phyloP scores from a whole-genome alignment of 1,140 invertebrate species.

The Philaenus spumarius region DNA sequence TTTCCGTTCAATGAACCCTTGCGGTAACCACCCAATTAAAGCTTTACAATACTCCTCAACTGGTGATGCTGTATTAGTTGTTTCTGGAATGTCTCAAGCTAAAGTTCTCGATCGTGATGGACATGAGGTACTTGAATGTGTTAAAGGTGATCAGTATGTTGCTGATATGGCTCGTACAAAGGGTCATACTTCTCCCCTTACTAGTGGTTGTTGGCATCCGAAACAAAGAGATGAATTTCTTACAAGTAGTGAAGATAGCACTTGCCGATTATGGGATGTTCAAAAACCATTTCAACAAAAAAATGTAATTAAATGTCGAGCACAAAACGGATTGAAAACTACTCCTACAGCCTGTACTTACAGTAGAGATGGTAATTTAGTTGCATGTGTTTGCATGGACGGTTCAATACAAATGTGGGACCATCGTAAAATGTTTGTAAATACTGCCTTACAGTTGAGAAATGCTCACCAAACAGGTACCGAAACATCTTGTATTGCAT shows the following conservation, averaged over 20 bases:
- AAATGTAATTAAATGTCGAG: constrained; percentile 82
- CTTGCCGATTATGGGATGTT: constrained; percentile 85
- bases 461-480: constrained; percentile 73
- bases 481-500: constrained; percentile 79
- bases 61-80: constrained; percentile 89
- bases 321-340: constrained; percentile 81
- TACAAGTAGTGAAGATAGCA: constrained; percentile 89
- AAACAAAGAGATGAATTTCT: constrained; percentile 87
- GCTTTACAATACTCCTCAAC: constrained; percentile 86
- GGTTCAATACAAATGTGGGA: constrained; percentile 99
- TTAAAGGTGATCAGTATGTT: constrained; percentile 96
- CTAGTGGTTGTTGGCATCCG: constrained; percentile 91
- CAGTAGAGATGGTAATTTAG: constrained; percentile 79
- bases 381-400: constrained; percentile 88
- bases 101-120: constrained; percentile 96
- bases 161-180: constrained; percentile 91
- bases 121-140: constrained; percentile 90
- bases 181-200: constrained; percentile 90
- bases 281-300: constrained; percentile 70
- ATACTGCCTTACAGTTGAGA: constrained; percentile 67
- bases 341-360: constrained; percentile 79
- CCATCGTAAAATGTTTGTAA: constrained; percentile 72
- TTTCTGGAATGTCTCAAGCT: constrained; percentile 86
- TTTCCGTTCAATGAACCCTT: constrained; percentile 88
- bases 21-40: constrained; percentile 92